These are phyloP conservation scores for Anableps anableps DNA, from an alignment of 2,797 vertebrate species.

Conservation along the genomic window DNA sequence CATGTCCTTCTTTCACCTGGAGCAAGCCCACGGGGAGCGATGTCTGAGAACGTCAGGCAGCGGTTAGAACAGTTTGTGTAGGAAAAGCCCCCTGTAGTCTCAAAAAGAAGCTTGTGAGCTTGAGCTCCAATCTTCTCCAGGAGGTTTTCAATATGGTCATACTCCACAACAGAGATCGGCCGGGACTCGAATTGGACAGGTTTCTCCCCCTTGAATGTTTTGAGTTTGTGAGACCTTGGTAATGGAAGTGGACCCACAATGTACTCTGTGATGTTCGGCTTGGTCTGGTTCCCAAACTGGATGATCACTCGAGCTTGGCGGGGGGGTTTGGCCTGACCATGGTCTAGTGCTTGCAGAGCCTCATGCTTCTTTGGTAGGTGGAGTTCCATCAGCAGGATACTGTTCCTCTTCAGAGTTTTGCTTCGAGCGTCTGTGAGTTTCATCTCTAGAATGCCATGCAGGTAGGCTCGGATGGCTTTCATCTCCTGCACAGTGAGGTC, in stretches of 20 bases:
- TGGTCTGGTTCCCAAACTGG: conserved; percentile 84
- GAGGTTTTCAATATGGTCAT: conserved; percentile 64
- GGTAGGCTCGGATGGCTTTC: conserved; percentile 81
- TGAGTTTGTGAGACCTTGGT: conserved; percentile 75
- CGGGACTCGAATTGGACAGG: conserved; percentile 79
- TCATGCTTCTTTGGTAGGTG: conserved; percentile 85
- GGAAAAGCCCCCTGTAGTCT: conserved; percentile 86
- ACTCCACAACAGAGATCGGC: conserved; percentile 81
- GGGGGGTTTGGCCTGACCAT: conserved; percentile 73
- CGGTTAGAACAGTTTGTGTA: conserved; percentile 80
- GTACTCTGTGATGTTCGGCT: conserved; percentile 89
- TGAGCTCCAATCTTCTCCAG: conserved; percentile 70
- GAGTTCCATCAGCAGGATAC: conserved; percentile 90
- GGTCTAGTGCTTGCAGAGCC: conserved; percentile 84
- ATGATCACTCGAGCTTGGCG: conserved; percentile 87
- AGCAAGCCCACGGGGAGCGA: conserved; percentile 86
- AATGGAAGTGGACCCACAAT: conserved; percentile 87
- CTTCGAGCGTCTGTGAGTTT: conserved; percentile 65
- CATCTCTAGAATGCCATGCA: conserved; percentile 81
- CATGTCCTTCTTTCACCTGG: conserved; percentile 88
- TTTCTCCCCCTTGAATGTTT: conserved; percentile 56
- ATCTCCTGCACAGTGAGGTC: conserved; percentile 87
- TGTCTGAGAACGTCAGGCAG: conserved; percentile 88
- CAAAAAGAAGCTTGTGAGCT: conserved; percentile 79
- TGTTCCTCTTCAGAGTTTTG: conserved; percentile 84